Percentiles rank a stretch among this genome's conserved stretches.
Conservation (phyloP, 2,113 vertebrate genomes). For the Callaeas wilsoni region DNA sequence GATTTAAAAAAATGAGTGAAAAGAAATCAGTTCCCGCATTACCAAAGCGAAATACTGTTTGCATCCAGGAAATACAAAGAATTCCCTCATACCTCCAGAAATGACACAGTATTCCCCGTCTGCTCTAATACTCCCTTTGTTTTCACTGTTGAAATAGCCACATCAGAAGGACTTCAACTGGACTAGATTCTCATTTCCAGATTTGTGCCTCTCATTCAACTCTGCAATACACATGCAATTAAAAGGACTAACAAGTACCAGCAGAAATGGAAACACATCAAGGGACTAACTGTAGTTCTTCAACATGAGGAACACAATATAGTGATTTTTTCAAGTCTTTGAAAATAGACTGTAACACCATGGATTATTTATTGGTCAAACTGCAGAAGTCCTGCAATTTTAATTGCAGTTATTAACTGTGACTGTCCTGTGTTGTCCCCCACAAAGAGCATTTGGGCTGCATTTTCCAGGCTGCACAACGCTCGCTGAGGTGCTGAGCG, state of each 20-base stretch:
- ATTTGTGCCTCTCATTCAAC: neutral
- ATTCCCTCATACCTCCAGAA: neutral
- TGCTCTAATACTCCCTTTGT: neutral
- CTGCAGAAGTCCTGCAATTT: neutral
- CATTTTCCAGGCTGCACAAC: neutral
- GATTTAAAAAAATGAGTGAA: neutral
- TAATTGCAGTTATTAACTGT: neutral
- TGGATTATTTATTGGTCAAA: neutral
- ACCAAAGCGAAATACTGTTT: neutral
- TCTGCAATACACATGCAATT: neutral
- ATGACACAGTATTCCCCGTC: neutral
- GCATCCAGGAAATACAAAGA: neutral
- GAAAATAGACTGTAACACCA: neutral
- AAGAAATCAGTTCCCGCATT: neutral
- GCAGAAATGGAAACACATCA: neutral
- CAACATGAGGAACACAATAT: neutral
- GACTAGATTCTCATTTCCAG: neutral
- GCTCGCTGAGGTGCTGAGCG: accelerated
- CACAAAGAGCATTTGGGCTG: neutral
- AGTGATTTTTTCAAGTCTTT: neutral
- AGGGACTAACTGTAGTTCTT: neutral
- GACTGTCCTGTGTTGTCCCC: neutral
- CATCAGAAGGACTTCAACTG: neutral
- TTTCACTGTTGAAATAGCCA: neutral
- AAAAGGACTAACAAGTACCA: neutral